Evolutionary conservation across 2,113 vertebrate genomes (phyloP), one percentile per base, ranked within the genome.

Genomic region (Casuarius casuarius): DNA sequence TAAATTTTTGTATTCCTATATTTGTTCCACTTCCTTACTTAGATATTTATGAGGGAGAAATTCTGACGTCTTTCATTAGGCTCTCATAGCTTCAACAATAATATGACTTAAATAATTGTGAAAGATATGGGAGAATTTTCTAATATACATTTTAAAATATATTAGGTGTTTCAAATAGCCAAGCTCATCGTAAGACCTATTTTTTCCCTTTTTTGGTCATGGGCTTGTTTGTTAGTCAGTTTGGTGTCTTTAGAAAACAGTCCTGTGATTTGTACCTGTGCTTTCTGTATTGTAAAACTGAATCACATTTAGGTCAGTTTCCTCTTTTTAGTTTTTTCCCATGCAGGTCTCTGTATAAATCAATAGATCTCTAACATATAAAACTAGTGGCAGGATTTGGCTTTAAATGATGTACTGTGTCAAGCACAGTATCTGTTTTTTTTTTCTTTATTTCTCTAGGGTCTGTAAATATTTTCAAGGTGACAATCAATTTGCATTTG

Each of bases 1-100:
- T 54, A 54, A 3, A 1, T 4, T 4, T 48, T 12, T 12, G 8
- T 38, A 7, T 4, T 29, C 3, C 3, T 65, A 33, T 49, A 31
- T 77, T 93, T 90, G 22, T 89, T 67, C 8, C 3, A 9, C 15
- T 42, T 81, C 9, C 18, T 87, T 21, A 52, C 25, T 28, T 52
- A 40, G n/a, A 15, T 72, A 72, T 54, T 29, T 54, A 21, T 52
- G 25, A 52, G 19, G 25, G 35, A 35, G 68, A 72, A 72, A 35
- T 51, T 51, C 48, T 28, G 48, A 48, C 16, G 35, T 51, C 25
- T 52, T 52, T 72, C n/a, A 72, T 18, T 52, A 52, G 25, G 8
- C 26, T 52, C 49, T 72, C 23, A 4, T 9, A 68, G 66, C 44
- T 68, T 68, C 44, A 48, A 48, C 20, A n/a, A 33, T 68, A 48